Percentiles rank a stretch among this genome's conserved stretches.
phyloP scores from a whole-genome alignment of 2,888 invertebrate genomes.

The Drosophila cognata region DNA sequence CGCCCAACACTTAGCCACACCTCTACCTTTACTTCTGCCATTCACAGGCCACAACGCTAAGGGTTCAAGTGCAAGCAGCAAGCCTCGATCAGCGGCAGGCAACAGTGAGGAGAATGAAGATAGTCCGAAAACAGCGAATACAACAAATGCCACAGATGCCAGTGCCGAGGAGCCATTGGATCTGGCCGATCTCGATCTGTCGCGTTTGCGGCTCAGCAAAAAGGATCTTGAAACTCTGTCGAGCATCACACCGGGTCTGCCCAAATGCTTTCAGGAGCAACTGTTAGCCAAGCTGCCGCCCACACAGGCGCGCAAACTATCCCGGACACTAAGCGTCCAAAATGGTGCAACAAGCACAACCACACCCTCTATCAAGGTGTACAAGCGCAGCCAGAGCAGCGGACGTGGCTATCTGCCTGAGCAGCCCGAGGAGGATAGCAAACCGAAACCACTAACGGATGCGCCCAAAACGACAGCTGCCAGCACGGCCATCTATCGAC shows the following conservation, averaged over 20 bases:
- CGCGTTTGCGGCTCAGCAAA: slow-evolving; percentile 89
- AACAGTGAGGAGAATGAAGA: slow-evolving; percentile 43
- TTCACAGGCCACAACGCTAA: slow-evolving; percentile 58
- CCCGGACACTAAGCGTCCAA: slow-evolving; percentile 87
- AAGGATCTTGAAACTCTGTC: slow-evolving; percentile 89
- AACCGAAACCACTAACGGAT: slow-evolving; percentile 43
- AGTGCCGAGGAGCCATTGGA: slow-evolving; percentile 84
- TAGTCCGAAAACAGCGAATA: background rate
- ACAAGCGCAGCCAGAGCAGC: slow-evolving; percentile 85
- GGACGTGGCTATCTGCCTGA: slow-evolving; percentile 79
- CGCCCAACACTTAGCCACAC: background rate
- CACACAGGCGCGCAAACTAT: slow-evolving; percentile 88
- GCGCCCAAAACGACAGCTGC: slow-evolving; percentile 66
- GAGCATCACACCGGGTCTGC: slow-evolving; percentile 89
- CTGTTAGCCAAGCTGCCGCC: slow-evolving; percentile 89
- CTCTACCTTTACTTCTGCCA: slow-evolving; percentile 17
- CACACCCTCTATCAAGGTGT: slow-evolving; percentile 64
- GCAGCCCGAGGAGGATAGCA: slow-evolving; percentile 37
- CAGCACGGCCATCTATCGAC: slow-evolving; percentile 60
- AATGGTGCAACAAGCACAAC: slow-evolving; percentile 58
- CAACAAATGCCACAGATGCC: background rate
- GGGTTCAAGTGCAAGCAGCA: slow-evolving; percentile 31
- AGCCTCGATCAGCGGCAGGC: slow-evolving; percentile 34
- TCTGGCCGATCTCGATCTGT: slow-evolving; percentile 88
- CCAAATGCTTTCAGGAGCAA: slow-evolving; percentile 90